A percentile compares a stretch with the other conserved stretches of the same genome.
phyloP scores from a whole-genome alignment of 2,797 vertebrate species.

The Muscicapa comitata region DNA sequence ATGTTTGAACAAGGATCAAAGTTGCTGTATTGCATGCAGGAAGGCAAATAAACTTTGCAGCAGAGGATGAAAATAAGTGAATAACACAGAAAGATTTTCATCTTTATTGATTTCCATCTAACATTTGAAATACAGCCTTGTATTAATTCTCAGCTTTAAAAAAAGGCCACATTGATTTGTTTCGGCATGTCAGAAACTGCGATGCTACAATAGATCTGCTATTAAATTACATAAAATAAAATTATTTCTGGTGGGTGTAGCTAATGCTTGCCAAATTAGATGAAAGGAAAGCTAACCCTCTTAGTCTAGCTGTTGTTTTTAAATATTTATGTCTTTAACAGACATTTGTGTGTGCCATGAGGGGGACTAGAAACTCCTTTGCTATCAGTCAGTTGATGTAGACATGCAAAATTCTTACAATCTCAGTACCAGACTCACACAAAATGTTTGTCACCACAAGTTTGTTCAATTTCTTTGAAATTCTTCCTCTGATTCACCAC shows the following conservation, averaged over 20 bases:
- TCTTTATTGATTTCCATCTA: conserved; percentile 36
- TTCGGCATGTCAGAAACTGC: conserved; percentile 60
- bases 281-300: conserved; percentile 76
- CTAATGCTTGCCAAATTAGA: conserved; percentile 74
- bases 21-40: not conserved
- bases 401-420: conserved; percentile 64
- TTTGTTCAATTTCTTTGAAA: not conserved
- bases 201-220: conserved; percentile 71
- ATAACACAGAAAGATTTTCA: not conserved
- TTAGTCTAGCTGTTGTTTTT: conserved; percentile 78
- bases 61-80: conserved; percentile 58
- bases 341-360: conserved; percentile 73
- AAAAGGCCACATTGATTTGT: conserved; percentile 62
- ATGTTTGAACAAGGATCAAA: conserved; percentile 53
- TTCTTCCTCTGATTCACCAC: not conserved
- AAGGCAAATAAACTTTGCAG: conserved; percentile 52
- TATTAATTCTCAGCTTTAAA: conserved; percentile 43
- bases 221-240: conserved; percentile 75
- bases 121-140: conserved; percentile 42
- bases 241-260: conserved; percentile 75
- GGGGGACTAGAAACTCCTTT: conserved; percentile 75
- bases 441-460: not conserved
- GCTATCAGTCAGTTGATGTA: conserved; percentile 71
- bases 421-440: conserved; percentile 39
- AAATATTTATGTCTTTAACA: conserved; percentile 82